Percentiles rank a stretch among this genome's conserved stretches.
These are phyloP conservation scores for Sebastes oblongus DNA, from an alignment of 2,797 vertebrate species.

Conservation along the genomic window DNA sequence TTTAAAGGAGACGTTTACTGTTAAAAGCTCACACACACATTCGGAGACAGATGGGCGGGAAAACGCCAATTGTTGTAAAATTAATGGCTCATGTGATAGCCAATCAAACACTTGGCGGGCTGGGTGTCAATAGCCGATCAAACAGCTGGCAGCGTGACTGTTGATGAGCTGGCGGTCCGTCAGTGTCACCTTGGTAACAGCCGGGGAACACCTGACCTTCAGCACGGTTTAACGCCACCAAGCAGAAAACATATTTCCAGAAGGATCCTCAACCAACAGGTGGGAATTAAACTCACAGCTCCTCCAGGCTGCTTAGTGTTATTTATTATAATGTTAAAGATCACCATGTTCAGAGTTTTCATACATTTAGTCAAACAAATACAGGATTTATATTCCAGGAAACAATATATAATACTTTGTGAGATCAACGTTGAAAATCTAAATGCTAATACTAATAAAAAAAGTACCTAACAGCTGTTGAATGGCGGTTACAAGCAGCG, in stretches of 20 bases:
- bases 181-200: slow-evolving; percentile 46
- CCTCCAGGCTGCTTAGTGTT: not conserved
- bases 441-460: no score
- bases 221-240: not conserved
- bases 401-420: not conserved
- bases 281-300: not conserved
- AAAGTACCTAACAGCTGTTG: no score
- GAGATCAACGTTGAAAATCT: not conserved
- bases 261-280: not conserved
- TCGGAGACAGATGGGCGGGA: slow-evolving; percentile 42
- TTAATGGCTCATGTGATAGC: slow-evolving; percentile 59
- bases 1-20: not conserved
- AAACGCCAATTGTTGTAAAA: slow-evolving; percentile 31
- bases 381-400: not conserved
- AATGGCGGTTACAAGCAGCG: no score
- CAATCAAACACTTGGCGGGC: slow-evolving; percentile 48
- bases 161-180: slow-evolving; percentile 14
- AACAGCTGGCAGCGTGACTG: slow-evolving; percentile 40
- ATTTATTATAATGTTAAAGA: not conserved
- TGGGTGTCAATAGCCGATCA: slow-evolving; percentile 48
- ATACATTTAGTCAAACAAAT: not conserved
- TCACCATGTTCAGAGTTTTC: not conserved
- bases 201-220: slow-evolving; percentile 28
- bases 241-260: not conserved
- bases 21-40: not conserved